phyloP scores from a whole-genome alignment of 2,113 vertebrate genomes.

The rat (Rattus norvegicus) region GRCr8 NC_086032.1:21809001-21809500 shows the following conservation, averaged over 20 bases:
- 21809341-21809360: not conserved
- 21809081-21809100: not conserved
- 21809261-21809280: not conserved
- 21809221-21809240: not conserved
- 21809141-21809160: not conserved
- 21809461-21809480: too few species aligned
- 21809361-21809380: not conserved
- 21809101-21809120: slow-evolving; percentile 36
- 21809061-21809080: not conserved
- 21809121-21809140: not conserved
- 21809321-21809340: too few species aligned
- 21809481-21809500: too few species aligned
- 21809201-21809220: not conserved
- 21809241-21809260: not conserved
- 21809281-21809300: too few species aligned
- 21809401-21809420: not conserved
- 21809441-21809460: not conserved
- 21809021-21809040: not conserved
- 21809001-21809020: not conserved
- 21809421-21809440: not conserved
- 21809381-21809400: not conserved
- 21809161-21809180: not conserved
- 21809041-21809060: slow-evolving; percentile 36
- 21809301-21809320: not conserved
- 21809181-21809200: not conserved